A percentile compares a stretch with the other conserved stretches of the same genome.
Evolutionary conservation across 2,113 vertebrate species (phyloP).

Genomic region (mouse (Mus musculus)): GRCm39 chr5:12177001-12177500

Average conservation of each 20-base stretch:
- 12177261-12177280: slow-evolving; percentile 76
- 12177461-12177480: slow-evolving; percentile 72
- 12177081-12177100: not conserved
- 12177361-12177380: slow-evolving; percentile 64
- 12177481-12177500: slow-evolving; percentile 71
- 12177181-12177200: slow-evolving; percentile 69
- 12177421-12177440: slow-evolving; percentile 64
- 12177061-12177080: not conserved
- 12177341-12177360: slow-evolving; percentile 33
- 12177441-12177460: slow-evolving; percentile 79
- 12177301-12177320: slow-evolving; percentile 76
- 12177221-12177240: slow-evolving; percentile 63
- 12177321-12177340: slow-evolving; percentile 77
- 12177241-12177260: slow-evolving; percentile 74
- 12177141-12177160: not conserved
- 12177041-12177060: not conserved
- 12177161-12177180: not conserved
- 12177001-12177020: not conserved
- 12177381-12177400: slow-evolving; percentile 38
- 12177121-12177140: not conserved
- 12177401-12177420: slow-evolving; percentile 11
- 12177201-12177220: slow-evolving; percentile 73
- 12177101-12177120: not conserved
- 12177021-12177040: too few species aligned
- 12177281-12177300: slow-evolving; percentile 79